phyloP scores from a whole-genome alignment of 2,888 invertebrate species.

The Crocallis elinguaria region DNA sequence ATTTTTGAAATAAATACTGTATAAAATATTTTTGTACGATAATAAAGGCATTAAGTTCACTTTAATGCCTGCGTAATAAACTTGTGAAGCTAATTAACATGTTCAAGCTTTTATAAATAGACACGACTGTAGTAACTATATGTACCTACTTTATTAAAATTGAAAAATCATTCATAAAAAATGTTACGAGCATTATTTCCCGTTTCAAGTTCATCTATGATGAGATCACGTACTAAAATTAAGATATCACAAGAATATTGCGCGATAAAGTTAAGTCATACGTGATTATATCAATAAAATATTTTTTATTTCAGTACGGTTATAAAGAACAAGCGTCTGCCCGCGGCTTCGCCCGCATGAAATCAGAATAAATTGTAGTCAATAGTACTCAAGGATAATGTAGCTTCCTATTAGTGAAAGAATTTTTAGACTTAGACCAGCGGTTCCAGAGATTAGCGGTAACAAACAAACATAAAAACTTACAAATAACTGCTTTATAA shows the following conservation, averaged over 20 bases:
- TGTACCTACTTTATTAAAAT: slow-evolving; percentile 7
- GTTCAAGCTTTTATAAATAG: slow-evolving; percentile 17
- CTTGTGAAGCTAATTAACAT: slow-evolving; percentile 2
- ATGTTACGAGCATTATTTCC: slow-evolving; percentile 27
- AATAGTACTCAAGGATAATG: no score
- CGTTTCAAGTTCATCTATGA: slow-evolving; percentile 50
- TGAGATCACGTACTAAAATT: slow-evolving; percentile 53
- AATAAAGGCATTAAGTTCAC: background rate
- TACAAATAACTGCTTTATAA: no score
- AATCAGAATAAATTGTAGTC: no score
- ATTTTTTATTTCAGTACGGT: background rate
- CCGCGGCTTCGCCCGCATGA: no score
- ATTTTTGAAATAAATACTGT: background rate
- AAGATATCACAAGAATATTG: slow-evolving; percentile 45
- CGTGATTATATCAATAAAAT: slow-evolving; percentile 18
- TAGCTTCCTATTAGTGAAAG: no score
- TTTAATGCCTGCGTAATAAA: background rate
- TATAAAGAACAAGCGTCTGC: no score
- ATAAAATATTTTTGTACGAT: no score
- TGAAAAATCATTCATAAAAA: slow-evolving; percentile 26
- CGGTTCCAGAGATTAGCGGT: no score
- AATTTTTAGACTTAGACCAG: no score
- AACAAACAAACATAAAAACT: no score
- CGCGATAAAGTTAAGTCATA: slow-evolving; percentile 33
- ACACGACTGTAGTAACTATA: slow-evolving; percentile 12